Evolutionary conservation across 2,797 vertebrate species (phyloP).

Genomic region (Balearica regulorum): DNA sequence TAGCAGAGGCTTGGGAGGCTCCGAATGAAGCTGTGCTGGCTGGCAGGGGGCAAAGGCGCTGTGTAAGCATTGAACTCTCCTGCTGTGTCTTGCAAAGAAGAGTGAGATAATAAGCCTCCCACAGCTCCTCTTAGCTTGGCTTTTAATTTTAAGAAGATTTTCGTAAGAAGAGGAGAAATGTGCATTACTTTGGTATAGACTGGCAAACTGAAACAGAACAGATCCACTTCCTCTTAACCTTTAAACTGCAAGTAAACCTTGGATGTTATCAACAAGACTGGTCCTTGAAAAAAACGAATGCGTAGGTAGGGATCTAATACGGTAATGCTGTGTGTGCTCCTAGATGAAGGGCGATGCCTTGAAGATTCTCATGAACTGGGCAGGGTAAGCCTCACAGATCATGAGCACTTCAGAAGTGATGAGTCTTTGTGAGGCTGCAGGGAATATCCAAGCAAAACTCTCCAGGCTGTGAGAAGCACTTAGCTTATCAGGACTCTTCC

Average conservation of each 20-base stretch:
- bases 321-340: fast-evolving
- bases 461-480: neutral
- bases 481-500: fast-evolving
- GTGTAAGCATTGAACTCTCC: neutral
- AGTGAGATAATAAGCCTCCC: neutral
- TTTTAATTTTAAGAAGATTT: neutral
- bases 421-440: neutral
- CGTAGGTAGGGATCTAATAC: fast-evolving
- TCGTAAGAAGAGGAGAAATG: neutral
- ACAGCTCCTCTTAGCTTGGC: neutral
- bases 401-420: fast-evolving
- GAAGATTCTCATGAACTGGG: fast-evolving
- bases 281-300: neutral
- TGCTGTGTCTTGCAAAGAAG: neutral
- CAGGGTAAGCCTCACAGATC: neutral
- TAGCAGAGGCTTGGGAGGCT: neutral
- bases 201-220: neutral
- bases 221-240: neutral
- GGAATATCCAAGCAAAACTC: fast-evolving
- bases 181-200: neutral
- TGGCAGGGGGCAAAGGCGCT: neutral
- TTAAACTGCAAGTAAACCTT: neutral
- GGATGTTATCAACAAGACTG: neutral
- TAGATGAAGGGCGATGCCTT: neutral
- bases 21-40: neutral